Evolutionary conservation across 2,797 vertebrate species (phyloP).

Genomic region (Alca torda): DNA sequence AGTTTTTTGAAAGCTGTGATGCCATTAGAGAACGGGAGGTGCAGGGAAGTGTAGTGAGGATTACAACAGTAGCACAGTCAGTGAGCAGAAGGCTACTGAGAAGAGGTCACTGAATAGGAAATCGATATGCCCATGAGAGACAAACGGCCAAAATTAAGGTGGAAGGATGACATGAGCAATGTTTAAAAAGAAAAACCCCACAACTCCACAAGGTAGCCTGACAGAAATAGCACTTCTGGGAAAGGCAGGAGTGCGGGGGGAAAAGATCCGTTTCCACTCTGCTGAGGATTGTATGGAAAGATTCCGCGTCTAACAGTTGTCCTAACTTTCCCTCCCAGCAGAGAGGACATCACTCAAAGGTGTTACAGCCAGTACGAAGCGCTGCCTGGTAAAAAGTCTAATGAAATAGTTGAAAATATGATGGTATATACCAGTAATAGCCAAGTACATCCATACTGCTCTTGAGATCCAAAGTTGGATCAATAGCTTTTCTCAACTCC

Average conservation of each 20-base stretch:
- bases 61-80: not conserved
- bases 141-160: not conserved
- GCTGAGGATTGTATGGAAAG: not conserved
- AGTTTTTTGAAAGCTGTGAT: not conserved
- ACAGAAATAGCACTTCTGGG: not conserved
- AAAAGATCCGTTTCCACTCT: not conserved
- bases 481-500: not conserved
- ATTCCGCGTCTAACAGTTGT: fast-evolving
- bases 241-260: not conserved
- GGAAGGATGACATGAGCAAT: not conserved
- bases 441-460: not conserved
- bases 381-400: not conserved
- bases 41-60: not conserved
- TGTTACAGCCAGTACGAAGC: not conserved
- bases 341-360: not conserved
- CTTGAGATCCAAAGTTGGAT: not conserved
- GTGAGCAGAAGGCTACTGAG: not conserved
- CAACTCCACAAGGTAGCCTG: not conserved
- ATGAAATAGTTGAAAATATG: not conserved
- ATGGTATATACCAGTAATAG: not conserved
- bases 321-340: not conserved
- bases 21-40: not conserved
- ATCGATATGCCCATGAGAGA: not conserved
- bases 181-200: not conserved
- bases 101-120: not conserved